Conservation (phyloP, 1,140 invertebrate genomes). For the Ptiloglossa arizonensis region DNA sequence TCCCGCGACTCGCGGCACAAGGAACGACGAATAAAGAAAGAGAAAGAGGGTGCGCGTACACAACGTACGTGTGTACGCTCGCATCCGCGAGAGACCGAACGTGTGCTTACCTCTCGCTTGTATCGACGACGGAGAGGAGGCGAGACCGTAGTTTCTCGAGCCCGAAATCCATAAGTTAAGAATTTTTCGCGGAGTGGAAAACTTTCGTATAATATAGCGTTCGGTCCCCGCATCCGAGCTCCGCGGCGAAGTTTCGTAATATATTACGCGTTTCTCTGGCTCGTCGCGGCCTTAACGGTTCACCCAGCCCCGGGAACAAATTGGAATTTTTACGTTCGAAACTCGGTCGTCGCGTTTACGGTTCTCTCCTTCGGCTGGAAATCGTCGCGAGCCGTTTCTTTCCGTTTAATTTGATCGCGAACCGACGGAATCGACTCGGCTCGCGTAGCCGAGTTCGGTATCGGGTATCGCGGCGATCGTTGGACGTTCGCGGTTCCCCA, state of each 20-base stretch:
- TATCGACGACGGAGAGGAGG: neutral
- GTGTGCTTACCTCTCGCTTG: constrained; percentile 39
- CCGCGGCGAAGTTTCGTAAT: constrained; percentile 77
- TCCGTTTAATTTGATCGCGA: constrained; percentile 38
- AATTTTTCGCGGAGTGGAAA: constrained; percentile 79
- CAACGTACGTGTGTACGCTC: neutral
- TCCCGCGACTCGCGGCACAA: neutral
- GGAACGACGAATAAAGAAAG: neutral
- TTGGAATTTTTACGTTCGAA: constrained; percentile 78
- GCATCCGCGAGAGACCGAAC: too few species aligned
- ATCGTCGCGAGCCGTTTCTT: constrained; percentile 42
- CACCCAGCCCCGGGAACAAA: constrained; percentile 73
- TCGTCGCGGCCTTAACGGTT: constrained; percentile 71
- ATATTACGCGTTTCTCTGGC: constrained; percentile 77
- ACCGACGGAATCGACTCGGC: constrained; percentile 8
- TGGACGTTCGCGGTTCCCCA: too few species aligned
- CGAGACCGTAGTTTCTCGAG: constrained; percentile 64
- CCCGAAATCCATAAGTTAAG: constrained; percentile 81
- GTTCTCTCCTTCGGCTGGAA: neutral
- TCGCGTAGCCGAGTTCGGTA: too few species aligned
- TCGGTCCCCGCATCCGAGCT: constrained; percentile 62
- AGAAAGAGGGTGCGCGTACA: neutral
- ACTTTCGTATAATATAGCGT: constrained; percentile 78
- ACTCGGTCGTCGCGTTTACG: constrained; percentile 54
- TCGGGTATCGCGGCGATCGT: neutral